These are phyloP conservation scores for Orthosia cruda DNA, from an alignment of 2,888 invertebrate species.

Conservation along the genomic window DNA sequence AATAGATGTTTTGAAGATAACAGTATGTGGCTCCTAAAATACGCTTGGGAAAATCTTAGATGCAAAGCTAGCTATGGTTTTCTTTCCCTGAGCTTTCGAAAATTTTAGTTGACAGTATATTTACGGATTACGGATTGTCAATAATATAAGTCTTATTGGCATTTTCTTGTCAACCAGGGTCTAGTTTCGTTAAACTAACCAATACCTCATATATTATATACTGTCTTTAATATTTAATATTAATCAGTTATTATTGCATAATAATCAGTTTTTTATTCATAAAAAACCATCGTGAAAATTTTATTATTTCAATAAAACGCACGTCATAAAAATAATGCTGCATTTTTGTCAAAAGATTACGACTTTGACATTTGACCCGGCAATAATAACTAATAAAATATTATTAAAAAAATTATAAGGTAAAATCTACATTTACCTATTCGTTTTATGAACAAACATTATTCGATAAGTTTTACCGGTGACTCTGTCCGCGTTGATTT, in stretches of 20 bases:
- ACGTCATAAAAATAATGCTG: background rate
- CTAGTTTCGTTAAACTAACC: too few species aligned
- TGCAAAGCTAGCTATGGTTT: too few species aligned
- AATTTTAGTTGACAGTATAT: too few species aligned
- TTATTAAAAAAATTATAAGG: background rate
- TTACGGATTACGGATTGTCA: too few species aligned
- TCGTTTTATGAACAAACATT: background rate
- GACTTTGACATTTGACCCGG: conserved; percentile 5
- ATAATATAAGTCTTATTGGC: too few species aligned
- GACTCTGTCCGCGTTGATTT: too few species aligned
- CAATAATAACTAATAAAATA: background rate
- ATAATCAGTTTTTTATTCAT: conserved; percentile 7
- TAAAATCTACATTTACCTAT: background rate
- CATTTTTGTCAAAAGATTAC: background rate
- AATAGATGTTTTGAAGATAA: too few species aligned
- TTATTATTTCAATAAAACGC: conserved; percentile 12
- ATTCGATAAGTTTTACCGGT: background rate
- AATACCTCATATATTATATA: too few species aligned
- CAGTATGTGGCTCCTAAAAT: too few species aligned
- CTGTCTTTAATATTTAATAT: background rate
- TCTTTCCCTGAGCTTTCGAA: too few species aligned
- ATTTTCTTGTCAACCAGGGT: too few species aligned
- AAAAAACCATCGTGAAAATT: background rate
- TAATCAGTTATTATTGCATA: background rate
- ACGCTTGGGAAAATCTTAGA: too few species aligned